A percentile compares a stretch with the other conserved stretches of the same genome.
These are phyloP conservation scores for Trichopoda pennipes DNA, from an alignment of 2,888 invertebrate species.

Conservation along the genomic window DNA sequence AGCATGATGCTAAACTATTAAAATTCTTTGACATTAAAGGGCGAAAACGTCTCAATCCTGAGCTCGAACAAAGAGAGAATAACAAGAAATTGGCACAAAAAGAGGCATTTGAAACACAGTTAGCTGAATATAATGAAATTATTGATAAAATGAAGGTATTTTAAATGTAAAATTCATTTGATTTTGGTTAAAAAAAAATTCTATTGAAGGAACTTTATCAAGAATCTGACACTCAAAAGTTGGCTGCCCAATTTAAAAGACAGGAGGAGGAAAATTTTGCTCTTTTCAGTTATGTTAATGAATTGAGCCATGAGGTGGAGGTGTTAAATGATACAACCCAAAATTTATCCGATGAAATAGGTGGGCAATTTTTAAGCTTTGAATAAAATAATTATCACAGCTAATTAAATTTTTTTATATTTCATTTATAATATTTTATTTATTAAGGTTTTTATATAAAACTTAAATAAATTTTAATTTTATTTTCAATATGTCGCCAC, in stretches of 20 bases:
- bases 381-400: no score
- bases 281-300: conserved; percentile 94
- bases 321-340: conserved; percentile 86
- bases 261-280: conserved; percentile 96
- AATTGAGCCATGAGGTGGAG: conserved; percentile 92
- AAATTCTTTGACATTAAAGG: conserved; percentile 93
- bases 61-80: conserved; percentile 87
- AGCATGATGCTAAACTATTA: conserved; percentile 91
- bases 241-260: conserved; percentile 89
- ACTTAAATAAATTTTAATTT: no score
- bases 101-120: conserved; percentile 86
- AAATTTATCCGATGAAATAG: conserved; percentile 84
- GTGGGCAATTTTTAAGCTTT: no score
- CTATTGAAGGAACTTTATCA: conserved; percentile 79
- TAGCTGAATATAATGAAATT: conserved; percentile 88
- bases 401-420: no score
- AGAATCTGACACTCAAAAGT: conserved; percentile 85
- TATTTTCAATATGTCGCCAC: no score
- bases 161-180: neutral
- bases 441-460: no score
- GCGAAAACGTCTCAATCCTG: conserved; percentile 88
- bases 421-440: no score
- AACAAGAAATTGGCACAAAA: conserved; percentile 86
- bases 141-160: conserved; percentile 87
- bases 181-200: neutral